These are phyloP conservation scores for Synanthedon myopaeformis DNA, from an alignment of 2,888 invertebrate genomes.

Conservation along the genomic window DNA sequence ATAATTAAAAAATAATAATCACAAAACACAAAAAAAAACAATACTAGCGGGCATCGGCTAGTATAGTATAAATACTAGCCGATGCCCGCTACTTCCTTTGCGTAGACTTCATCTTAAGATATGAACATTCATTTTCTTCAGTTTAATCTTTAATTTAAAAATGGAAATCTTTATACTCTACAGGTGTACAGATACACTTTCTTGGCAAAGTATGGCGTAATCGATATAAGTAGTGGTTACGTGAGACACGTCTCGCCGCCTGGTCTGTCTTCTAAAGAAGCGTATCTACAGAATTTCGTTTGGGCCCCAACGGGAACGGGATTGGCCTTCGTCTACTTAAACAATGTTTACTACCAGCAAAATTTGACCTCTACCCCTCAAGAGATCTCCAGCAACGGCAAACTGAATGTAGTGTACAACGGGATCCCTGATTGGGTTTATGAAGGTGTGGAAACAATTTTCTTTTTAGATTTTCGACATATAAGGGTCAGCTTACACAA, in stretches of 20 bases:
- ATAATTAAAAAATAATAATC: too few species aligned
- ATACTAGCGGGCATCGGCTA: too few species aligned
- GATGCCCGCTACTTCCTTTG: too few species aligned
- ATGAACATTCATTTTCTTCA: too few species aligned
- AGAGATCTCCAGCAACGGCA: constrained; percentile 74
- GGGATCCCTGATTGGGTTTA: constrained; percentile 96
- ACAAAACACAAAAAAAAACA: too few species aligned
- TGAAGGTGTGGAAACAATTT: constrained; percentile 74
- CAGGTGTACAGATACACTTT: constrained; percentile 86
- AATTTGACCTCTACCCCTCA: constrained; percentile 50
- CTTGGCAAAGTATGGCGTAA: constrained; percentile 78
- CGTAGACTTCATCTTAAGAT: too few species aligned
- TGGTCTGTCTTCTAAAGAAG: constrained; percentile 32
- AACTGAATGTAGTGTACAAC: constrained; percentile 76
- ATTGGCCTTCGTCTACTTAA: constrained; percentile 77
- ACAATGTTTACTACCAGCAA: constrained; percentile 82
- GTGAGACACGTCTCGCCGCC: constrained; percentile 33
- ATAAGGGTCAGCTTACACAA: too few species aligned
- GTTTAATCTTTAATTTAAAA: neutral
- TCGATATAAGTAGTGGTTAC: constrained; percentile 70
- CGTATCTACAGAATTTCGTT: constrained; percentile 75
- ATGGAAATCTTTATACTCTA: constrained; percentile 7
- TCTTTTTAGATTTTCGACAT: neutral
- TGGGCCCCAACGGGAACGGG: constrained; percentile 83
- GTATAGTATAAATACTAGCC: too few species aligned